These are phyloP conservation scores for Ammodramus savannarum DNA, from an alignment of 2,113 vertebrate genomes.

Conservation along the genomic window DNA sequence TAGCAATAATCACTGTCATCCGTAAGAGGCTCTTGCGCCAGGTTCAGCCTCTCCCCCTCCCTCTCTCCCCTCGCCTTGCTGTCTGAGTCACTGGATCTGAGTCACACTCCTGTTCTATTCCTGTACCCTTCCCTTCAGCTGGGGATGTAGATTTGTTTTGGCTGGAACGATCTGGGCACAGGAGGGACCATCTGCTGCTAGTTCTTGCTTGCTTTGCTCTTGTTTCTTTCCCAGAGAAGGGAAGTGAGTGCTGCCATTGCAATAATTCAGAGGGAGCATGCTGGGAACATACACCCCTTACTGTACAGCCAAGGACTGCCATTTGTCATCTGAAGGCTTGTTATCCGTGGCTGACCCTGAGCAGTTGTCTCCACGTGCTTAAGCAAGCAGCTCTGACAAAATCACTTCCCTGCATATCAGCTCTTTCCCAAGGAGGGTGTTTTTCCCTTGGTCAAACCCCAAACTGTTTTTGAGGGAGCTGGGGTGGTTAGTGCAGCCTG, in stretches of 20 bases:
- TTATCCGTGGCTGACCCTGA: constrained; percentile 24
- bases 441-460: not conserved
- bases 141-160: constrained; percentile 63
- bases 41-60: constrained; percentile 53
- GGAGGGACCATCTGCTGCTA: constrained; percentile 61
- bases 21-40: constrained; percentile 54
- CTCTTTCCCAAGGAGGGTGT: not conserved
- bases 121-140: constrained; percentile 51
- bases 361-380: not conserved
- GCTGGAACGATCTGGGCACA: constrained; percentile 49
- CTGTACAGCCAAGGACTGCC: constrained; percentile 29
- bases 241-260: constrained; percentile 52
- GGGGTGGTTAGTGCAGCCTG: not conserved
- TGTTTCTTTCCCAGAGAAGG: constrained; percentile 38
- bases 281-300: constrained; percentile 24
- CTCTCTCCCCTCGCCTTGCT: constrained; percentile 45
- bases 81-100: constrained; percentile 72
- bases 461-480: not conserved
- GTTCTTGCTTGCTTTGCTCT: constrained; percentile 53
- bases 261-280: constrained; percentile 36
- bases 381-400: not conserved
- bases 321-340: constrained; percentile 48
- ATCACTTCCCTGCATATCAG: not conserved
- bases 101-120: constrained; percentile 70
- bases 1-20: constrained; percentile 61